A percentile compares a stretch with the other conserved stretches of the same genome.
These are phyloP conservation scores for Orthonychiurus folsomi DNA, from an alignment of 2,888 invertebrate species.

Conservation along the genomic window DNA sequence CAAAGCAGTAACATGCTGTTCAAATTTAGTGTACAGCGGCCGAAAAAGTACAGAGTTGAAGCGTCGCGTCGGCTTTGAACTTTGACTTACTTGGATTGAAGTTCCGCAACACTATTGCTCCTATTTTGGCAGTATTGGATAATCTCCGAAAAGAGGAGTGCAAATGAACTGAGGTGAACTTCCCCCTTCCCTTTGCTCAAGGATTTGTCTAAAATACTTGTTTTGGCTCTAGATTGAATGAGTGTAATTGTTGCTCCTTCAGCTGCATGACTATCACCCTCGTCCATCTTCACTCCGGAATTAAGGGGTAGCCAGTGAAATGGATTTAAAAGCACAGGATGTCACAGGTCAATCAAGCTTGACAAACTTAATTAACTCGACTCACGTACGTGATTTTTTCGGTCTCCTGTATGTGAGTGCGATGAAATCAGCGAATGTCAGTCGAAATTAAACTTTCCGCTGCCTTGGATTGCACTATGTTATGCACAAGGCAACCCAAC, in stretches of 20 bases:
- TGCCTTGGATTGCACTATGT: no score
- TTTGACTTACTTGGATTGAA: slow-evolving; percentile 75
- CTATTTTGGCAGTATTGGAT: slow-evolving; percentile 97
- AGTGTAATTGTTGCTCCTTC: slow-evolving; percentile 24
- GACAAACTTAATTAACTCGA: no score
- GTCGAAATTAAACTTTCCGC: no score
- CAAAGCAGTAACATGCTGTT: neutral
- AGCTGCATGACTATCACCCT: slow-evolving; percentile 6
- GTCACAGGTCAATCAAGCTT: no score
- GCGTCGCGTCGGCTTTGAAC: no score
- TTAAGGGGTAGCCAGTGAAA: no score
- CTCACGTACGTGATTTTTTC: no score
- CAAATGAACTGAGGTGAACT: slow-evolving; percentile 84
- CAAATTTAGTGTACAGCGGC: neutral
- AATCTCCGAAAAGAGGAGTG: slow-evolving; percentile 92
- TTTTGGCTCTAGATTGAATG: slow-evolving; percentile 47
- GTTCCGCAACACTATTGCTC: slow-evolving; percentile 86
- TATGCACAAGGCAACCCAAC: no score
- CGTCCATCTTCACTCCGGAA: no score
- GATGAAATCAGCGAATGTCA: no score
- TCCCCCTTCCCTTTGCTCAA: slow-evolving; percentile 86
- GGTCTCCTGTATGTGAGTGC: no score
- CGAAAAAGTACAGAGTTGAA: neutral
- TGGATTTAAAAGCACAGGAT: no score
- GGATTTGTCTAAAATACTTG: slow-evolving; percentile 80